Evolutionary conservation across 2,797 vertebrate genomes (phyloP).

Genomic region (Acipenser ruthenus): DNA sequence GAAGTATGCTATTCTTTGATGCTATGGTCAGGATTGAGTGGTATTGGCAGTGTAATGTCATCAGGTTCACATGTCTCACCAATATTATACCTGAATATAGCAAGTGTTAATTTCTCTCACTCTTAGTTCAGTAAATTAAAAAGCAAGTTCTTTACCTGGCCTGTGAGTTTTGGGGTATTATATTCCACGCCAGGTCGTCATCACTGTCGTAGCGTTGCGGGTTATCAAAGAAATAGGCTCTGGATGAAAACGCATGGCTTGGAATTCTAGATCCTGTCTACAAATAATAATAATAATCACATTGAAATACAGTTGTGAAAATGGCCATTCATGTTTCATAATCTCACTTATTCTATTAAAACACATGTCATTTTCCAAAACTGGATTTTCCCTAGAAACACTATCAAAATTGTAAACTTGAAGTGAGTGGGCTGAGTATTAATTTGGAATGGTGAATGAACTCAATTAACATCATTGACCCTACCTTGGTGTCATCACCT

Average conservation of each 20-base stretch:
- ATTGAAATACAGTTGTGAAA: neutral
- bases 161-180: slow-evolving; percentile 79
- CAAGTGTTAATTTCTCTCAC: too few species aligned
- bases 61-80: neutral
- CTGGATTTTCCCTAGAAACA: slow-evolving; percentile 1
- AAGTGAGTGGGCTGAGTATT: neutral
- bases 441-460: too few species aligned
- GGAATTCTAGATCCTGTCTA: slow-evolving; percentile 70
- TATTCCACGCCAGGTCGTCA: slow-evolving; percentile 85
- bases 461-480: too few species aligned
- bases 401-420: neutral
- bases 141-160: slow-evolving; percentile 62
- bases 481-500: too few species aligned
- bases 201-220: slow-evolving; percentile 91
- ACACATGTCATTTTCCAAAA: neutral
- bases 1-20: neutral
- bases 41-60: too few species aligned
- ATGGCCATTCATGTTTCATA: neutral
- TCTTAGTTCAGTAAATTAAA: neutral
- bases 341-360: neutral
- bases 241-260: slow-evolving; percentile 77
- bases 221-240: slow-evolving; percentile 93
- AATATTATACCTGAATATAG: too few species aligned
- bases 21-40: too few species aligned
- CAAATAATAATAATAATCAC: neutral